Evolutionary conservation across 2,113 vertebrate genomes (phyloP), one percentile per base, ranked within the genome.

Genomic region (Emydocephalus ijimae): DNA sequence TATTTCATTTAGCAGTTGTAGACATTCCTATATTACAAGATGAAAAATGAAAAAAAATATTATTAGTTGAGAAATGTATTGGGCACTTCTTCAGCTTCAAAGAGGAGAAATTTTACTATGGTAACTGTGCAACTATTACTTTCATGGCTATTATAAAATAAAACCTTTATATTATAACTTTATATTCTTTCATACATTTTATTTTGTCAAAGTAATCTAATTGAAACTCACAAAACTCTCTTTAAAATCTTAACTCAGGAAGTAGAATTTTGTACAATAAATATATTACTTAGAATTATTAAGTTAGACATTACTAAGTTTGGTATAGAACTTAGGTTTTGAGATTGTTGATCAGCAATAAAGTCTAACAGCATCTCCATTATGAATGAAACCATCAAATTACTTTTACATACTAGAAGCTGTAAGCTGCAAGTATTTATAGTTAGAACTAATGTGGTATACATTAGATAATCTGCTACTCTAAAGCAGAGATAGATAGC

Each of bases 381-480:
- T 43, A 43, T 81, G 74, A 81, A 81, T 81, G 18, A 81, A 81
- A 81, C 43, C 12, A 48, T 74, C 34, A n/a, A 55, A 52, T n/a
- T 23, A 50, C 57, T 93, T 69, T 88, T n/a, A 88, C 14, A 55
- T 23, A 1, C 26, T 34, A 14, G 23, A 91, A 74, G 29, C 90
- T 90, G 94, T 93, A 96, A 95, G 95, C 45, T 64, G 26, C 59
- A 95, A 39, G 0, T 85, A 54, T 95, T 91, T 94, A 95, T 57
- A 92, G 97, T 95, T 96, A 96, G 94, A 96, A 54, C 10, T 92
- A 96, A 88, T 90, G 96, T 88, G 95, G 48, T 94, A 61, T 5
- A 57, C 3, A 90, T 87, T 92, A 96, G 93, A 93, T 94, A 95
- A 96, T 95, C 95, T 95, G 95, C 94, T n/a, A 50, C 74, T 81